Percentiles rank a stretch among this genome's conserved stretches.
Evolutionary conservation across 1,140 invertebrate species (phyloP).

Genomic region (Popillia japonica): DNA sequence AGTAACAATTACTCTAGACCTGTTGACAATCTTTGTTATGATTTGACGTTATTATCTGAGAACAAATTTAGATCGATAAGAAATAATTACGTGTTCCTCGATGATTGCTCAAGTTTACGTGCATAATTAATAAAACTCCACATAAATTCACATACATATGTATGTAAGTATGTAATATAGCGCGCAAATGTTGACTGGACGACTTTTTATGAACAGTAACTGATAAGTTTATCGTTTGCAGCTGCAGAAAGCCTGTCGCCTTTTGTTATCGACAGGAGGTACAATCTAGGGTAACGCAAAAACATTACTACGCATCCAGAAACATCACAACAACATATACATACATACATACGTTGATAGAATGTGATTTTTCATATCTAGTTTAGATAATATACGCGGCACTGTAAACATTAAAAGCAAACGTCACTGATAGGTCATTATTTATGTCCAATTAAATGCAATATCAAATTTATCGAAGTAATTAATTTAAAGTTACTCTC

Average conservation of each 20-base stretch:
- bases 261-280: constrained; percentile 5
- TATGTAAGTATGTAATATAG: too few relatives aligned
- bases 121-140: neutral
- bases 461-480: too few relatives aligned
- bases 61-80: neutral
- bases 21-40: neutral
- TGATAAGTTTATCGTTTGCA: constrained; percentile 4
- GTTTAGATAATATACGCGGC: too few relatives aligned
- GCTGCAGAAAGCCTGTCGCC: constrained; percentile 33
- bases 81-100: neutral
- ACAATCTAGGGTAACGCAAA: neutral
- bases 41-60: neutral
- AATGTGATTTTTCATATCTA: too few relatives aligned
- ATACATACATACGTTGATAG: neutral
- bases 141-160: too few relatives aligned
- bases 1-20: neutral
- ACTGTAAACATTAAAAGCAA: too few relatives aligned
- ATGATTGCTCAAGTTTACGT: neutral
- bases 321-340: neutral
- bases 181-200: constrained; percentile 13
- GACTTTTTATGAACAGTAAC: constrained; percentile 18
- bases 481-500: too few relatives aligned
- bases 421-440: too few relatives aligned
- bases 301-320: neutral
- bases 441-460: too few relatives aligned